Evolutionary conservation across 2,113 vertebrate genomes (phyloP).

Genomic region (Scytalopus superciliaris): DNA sequence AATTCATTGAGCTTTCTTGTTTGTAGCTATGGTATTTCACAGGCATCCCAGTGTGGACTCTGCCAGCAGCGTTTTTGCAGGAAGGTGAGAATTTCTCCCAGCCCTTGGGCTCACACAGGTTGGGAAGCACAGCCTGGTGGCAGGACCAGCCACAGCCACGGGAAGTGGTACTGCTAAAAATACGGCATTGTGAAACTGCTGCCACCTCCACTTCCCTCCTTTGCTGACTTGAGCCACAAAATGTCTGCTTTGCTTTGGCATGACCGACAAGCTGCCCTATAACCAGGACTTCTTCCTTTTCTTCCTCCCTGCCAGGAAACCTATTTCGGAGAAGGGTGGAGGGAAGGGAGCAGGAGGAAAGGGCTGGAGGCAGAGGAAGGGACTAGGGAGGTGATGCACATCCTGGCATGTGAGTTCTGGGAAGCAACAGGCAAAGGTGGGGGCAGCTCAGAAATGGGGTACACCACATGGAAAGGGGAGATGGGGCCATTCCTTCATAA

Average conservation of each 20-base stretch:
- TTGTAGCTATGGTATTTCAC: not conserved
- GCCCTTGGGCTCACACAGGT: not conserved
- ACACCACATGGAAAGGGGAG: not conserved
- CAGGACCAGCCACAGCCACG: not conserved
- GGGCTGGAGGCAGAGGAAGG: not conserved
- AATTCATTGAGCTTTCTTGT: not conserved
- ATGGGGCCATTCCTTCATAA: fast-evolving
- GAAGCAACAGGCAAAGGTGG: not conserved
- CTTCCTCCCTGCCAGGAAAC: not conserved
- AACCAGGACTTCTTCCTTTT: not conserved
- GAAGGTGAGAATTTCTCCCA: fast-evolving
- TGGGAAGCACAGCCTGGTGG: fast-evolving
- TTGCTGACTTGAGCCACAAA: not conserved
- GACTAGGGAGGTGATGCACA: not conserved
- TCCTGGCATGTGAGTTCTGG: not conserved
- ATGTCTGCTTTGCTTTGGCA: not conserved
- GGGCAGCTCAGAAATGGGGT: not conserved
- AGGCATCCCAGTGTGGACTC: fast-evolving
- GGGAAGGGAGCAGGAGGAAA: not conserved
- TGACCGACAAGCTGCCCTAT: not conserved
- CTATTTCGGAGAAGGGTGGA: not conserved
- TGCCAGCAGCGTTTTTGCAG: fast-evolving
- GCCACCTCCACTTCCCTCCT: not conserved
- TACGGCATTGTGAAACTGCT: not conserved
- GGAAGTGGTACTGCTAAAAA: not conserved